phyloP scores from a whole-genome alignment of 2,797 vertebrate species.

The Scolopax bukidnonensis region DNA sequence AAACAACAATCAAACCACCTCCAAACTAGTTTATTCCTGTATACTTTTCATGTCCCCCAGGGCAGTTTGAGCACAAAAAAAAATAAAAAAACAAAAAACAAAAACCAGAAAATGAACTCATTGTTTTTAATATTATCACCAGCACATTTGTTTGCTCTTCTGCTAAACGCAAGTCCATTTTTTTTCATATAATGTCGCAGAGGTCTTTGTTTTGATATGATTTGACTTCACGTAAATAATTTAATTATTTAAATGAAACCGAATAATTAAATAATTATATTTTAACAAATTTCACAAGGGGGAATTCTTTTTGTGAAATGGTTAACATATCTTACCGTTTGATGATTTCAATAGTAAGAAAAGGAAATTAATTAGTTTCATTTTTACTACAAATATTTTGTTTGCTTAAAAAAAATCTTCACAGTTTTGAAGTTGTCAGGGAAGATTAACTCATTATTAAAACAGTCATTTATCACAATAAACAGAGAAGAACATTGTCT shows the following conservation, averaged over 20 bases:
- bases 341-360: not conserved
- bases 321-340: not conserved
- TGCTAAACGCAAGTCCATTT: not conserved
- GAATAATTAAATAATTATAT: not conserved
- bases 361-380: not conserved
- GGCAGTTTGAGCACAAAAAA: not conserved
- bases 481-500: not conserved
- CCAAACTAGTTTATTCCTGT: not conserved
- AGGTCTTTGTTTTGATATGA: not conserved
- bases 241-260: not conserved
- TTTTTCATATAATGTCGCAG: not conserved
- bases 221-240: not conserved
- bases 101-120: not conserved
- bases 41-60: not conserved
- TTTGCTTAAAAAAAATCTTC: not conserved
- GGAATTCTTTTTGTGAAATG: not conserved
- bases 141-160: not conserved
- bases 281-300: not conserved
- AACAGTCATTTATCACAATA: conserved; percentile 1
- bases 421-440: conserved; percentile 4
- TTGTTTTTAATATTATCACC: not conserved
- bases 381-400: conserved; percentile 25
- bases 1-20: not conserved
- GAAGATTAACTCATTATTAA: conserved; percentile 23
- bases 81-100: too few relatives aligned